Conservation (phyloP, 1,140 invertebrate species). For the Melipona quadrifasciata region DNA sequence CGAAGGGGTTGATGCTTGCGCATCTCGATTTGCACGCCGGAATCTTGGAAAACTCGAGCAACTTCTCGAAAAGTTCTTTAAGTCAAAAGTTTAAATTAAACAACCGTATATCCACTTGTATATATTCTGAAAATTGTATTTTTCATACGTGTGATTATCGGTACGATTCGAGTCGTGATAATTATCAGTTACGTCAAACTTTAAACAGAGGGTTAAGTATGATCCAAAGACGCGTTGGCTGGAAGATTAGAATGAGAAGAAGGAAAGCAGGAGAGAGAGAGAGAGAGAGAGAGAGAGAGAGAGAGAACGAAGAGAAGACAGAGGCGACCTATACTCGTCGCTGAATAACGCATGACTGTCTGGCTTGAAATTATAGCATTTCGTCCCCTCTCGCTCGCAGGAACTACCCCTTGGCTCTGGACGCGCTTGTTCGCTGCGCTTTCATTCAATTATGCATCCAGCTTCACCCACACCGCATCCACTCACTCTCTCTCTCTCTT, state of each 20-base stretch:
- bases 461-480: conserved; percentile 33
- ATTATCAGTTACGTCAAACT: too few relatives aligned
- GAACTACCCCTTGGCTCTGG: conserved; percentile 58
- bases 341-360: conserved; percentile 76
- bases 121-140: too few relatives aligned
- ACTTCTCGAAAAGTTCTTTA: not conserved
- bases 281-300: conserved; percentile 1
- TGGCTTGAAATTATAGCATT: conserved; percentile 77
- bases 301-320: conserved; percentile 40
- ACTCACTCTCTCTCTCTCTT: not conserved
- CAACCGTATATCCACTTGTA: too few relatives aligned
- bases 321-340: conserved; percentile 52
- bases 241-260: conserved; percentile 37
- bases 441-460: conserved; percentile 77
- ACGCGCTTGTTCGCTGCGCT: conserved; percentile 59
- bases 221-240: not conserved
- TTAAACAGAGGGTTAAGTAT: too few relatives aligned
- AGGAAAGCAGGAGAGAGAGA: conserved; percentile 28
- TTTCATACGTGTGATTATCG: too few relatives aligned
- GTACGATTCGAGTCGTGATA: too few relatives aligned
- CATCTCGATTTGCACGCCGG: not conserved
- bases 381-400: conserved; percentile 56
- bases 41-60: not conserved
- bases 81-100: too few relatives aligned
- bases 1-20: too few relatives aligned